These are phyloP conservation scores for Parelbella ahira DNA, from an alignment of 2,888 invertebrate genomes.

Conservation along the genomic window DNA sequence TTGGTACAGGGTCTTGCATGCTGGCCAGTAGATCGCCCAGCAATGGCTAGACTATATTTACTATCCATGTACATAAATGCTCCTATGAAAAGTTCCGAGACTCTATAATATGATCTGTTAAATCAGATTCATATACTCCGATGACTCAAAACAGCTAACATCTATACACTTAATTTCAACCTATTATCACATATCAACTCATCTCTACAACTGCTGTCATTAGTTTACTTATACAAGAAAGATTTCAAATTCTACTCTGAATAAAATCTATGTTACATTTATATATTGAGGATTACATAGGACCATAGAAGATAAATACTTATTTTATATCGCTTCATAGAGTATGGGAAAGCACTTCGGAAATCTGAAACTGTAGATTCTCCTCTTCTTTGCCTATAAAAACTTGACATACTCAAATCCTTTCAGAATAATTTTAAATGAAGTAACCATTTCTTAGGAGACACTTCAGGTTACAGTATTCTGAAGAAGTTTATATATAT, in stretches of 20 bases:
- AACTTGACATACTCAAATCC: no score
- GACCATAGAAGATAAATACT: no score
- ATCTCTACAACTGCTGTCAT: conserved; percentile 31
- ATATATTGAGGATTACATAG: conserved; percentile 14
- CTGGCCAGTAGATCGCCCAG: no score
- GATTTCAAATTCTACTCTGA: conserved; percentile 18
- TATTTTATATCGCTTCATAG: no score
- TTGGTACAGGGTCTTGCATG: no score
- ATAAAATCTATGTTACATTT: conserved; percentile 18
- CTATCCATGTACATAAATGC: conserved; percentile 51
- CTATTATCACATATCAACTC: conserved; percentile 73
- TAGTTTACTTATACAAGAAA: conserved; percentile 16
- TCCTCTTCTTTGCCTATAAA: no score
- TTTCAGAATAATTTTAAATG: no score
- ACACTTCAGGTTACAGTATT: no score
- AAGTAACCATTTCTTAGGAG: no score
- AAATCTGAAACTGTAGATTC: no score
- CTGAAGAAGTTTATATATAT: no score
- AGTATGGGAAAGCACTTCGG: no score
- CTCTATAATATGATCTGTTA: conserved; percentile 45
- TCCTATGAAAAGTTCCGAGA: conserved; percentile 55
- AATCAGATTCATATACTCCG: conserved; percentile 33
- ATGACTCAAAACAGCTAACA: conserved; percentile 8
- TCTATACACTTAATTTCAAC: conserved; percentile 43
- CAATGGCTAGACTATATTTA: conserved; percentile 24